Percentiles rank a stretch among this genome's conserved stretches.
phyloP scores from a whole-genome alignment of 2,888 invertebrate genomes.

The Drosophila austrosaltans region DNA sequence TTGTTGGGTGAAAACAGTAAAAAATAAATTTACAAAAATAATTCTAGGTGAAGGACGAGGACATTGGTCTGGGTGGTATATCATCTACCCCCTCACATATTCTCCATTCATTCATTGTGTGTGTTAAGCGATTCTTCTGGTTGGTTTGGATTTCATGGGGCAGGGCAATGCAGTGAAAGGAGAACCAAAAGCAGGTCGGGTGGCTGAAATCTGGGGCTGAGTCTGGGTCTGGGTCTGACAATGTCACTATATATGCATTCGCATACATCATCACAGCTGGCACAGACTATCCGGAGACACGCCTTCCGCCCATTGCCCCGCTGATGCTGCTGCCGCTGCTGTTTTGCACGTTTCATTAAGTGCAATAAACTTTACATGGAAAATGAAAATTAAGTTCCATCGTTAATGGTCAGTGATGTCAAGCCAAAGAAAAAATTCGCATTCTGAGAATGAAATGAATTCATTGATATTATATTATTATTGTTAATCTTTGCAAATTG shows the following conservation, averaged over 20 bases:
- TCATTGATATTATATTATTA: not conserved
- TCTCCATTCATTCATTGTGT: slow-evolving; percentile 55
- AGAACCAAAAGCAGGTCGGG: not conserved
- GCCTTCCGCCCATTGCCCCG: slow-evolving; percentile 23
- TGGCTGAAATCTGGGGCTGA: not conserved
- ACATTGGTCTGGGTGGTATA: slow-evolving; percentile 52
- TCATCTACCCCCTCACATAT: slow-evolving; percentile 15
- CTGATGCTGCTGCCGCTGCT: not conserved
- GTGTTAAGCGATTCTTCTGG: slow-evolving; percentile 53
- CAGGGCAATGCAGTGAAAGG: not conserved
- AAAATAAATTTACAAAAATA: slow-evolving; percentile 71
- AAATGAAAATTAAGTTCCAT: slow-evolving; percentile 62
- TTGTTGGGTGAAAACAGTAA: slow-evolving; percentile 34
- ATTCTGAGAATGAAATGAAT: not conserved
- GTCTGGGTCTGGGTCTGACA: slow-evolving; percentile 29
- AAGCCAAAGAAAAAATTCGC: not conserved
- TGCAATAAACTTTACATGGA: slow-evolving; percentile 71
- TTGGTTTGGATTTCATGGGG: slow-evolving; percentile 21
- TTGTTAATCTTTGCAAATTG: not conserved
- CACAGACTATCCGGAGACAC: slow-evolving; percentile 68
- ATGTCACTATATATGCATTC: slow-evolving; percentile 52
- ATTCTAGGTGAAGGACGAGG: slow-evolving; percentile 82
- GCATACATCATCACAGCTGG: slow-evolving; percentile 71
- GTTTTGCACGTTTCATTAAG: slow-evolving; percentile 69
- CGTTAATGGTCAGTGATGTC: slow-evolving; percentile 5